Base-by-base conservation (phyloP, 2,888 invertebrate species). In the Philereme vetulata region DNA sequence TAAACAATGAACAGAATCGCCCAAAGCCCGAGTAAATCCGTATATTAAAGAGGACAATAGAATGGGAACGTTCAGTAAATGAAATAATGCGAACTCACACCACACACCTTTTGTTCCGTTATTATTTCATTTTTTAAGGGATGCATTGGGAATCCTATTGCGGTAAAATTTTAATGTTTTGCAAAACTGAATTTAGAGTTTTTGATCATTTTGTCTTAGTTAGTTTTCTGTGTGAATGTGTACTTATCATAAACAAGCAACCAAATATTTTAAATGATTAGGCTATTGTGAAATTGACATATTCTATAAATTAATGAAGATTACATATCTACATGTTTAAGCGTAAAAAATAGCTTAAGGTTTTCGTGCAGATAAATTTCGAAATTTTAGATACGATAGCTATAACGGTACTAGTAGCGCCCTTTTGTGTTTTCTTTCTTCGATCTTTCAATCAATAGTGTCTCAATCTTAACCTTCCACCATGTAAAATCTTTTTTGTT, bases 11-110 rank as follows among this genome's bases (percentile, higher is more conserved):
- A 71, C 65, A 70, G 72, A 70, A 60, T 62, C 71, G 71, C 67
- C 72, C 60, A 65, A 55, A 61, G 56, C 55, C 49, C 45, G 50
- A 56, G 51, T 42, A 43, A 70, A 66, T 68, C 70, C 79, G 78
- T 81, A 77, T 81, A 79, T 81, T 76, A 76, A 73, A 69, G 54
- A 68, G 64, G 54, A 65, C 79, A 71, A 78, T 79, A 68, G 80
- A 60, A 58, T 66, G 64, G 56, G 57, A 64, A 54, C 63, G 67
- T 64, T 67, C 67, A 66, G 57, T 64, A 64, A 66, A 73, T 78
- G 72, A 77, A 78, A 76, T 77, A 77, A 75, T 70, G 70, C 75
- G 64, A 59, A 46, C 56, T 64, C 73, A 65, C 65, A 62, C 65
- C 51, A 62, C 60, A 60, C 51, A 52, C 65, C 68, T 65, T 70